Base-by-base conservation (phyloP, 1,140 invertebrate species). In the Ganaspis sp. region DNA sequence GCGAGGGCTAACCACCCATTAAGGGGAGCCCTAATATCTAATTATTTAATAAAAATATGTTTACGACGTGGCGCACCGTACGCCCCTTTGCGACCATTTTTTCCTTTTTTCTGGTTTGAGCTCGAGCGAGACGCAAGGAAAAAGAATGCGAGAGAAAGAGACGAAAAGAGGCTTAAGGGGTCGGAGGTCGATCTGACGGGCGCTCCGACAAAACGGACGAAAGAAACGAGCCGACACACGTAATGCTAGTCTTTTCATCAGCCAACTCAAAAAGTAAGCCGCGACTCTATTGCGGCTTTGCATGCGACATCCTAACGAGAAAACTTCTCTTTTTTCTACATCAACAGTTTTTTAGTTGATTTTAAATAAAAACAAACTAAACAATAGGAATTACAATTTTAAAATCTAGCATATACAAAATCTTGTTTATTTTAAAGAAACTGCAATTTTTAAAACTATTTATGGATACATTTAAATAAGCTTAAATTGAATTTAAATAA, bases 41-140 rank as follows among this genome's bases (percentile, higher is more conserved):
- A 91, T 91, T 91, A 91, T 91, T 91, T 91, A 91, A 91, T 91
- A 91, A 91, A 91, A 91, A 90, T 89, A 90, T 88, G 89, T 90
- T 90, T 90, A 91, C 87, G 88, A 91, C 87, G 89, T 90, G 89
- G 89, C 88, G 86, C 87, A 89, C 83, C 80, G 85, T 87, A 89
- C 88, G 89, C 87, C 87, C 85, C 86, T 87, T 75, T 54, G 77
- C 75, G 74, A 74, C 71, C 64, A 45, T 81, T 83, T 78, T 79
- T 53, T 78, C 54, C 78, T 73, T 83, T 80, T 81, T 81, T 42
- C 54, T 8, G 70, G 76, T 17, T 26, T 45, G 71, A 75, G 53
- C 58, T 76, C 70, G 72, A 37, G 69, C 34, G 53, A 74, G 49
- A 69, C 29, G 42, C 29, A 71, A 34, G 54, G 23, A 70, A 76